Evolutionary conservation across 2,113 vertebrate species (phyloP).

Genomic region (Beaufortia kweichowensis): DNA sequence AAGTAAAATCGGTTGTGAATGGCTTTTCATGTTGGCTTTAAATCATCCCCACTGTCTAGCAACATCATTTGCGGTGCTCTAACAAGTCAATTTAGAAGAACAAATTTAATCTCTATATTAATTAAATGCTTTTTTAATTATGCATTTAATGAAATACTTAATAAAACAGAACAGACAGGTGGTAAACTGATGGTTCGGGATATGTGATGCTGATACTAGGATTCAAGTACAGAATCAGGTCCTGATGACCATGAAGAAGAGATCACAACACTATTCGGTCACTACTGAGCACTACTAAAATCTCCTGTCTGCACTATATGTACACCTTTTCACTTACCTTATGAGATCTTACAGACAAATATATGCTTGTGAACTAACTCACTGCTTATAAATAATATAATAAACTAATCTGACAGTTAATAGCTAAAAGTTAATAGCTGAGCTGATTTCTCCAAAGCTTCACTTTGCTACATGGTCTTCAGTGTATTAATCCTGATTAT

Average conservation of each 20-base stretch:
- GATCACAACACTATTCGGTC: no score
- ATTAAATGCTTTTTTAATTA: no score
- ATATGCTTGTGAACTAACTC: background rate
- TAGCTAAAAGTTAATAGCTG: background rate
- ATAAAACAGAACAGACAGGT: background rate
- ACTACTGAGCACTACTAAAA: no score
- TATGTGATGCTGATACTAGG: background rate
- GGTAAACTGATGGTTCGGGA: background rate
- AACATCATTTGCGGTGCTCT: no score
- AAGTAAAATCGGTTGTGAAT: background rate
- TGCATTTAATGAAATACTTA: background rate
- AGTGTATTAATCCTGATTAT: background rate
- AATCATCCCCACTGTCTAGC: background rate
- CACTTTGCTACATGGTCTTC: constrained; percentile 12
- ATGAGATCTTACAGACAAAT: constrained; percentile 13
- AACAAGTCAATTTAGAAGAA: no score
- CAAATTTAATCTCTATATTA: no score
- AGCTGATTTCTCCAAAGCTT: constrained; percentile 19
- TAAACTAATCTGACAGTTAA: background rate
- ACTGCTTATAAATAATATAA: background rate
- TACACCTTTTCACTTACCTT: constrained; percentile 52
- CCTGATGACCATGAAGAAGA: no score
- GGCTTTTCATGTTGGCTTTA: constrained; percentile 10
- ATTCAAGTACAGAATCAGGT: no score
- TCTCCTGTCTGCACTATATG: constrained; percentile 9